Evolutionary conservation across 2,797 vertebrate genomes (phyloP), one percentile per base, ranked within the genome.

Genomic region (Chaetodon trifasciatus): DNA sequence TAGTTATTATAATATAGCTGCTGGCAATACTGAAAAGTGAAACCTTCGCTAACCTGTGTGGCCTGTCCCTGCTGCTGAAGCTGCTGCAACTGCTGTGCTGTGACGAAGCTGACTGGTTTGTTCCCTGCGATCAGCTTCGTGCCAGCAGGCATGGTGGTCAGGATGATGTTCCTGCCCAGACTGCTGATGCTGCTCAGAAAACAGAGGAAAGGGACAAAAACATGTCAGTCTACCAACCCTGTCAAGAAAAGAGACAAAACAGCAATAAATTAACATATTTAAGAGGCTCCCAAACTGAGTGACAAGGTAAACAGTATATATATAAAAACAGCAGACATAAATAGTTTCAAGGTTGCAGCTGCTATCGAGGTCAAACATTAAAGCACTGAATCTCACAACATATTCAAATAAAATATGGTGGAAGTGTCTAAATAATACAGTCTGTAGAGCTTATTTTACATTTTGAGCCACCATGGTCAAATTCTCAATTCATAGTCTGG

Each of bases 1-100:
- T 10, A 35, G 40, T 24, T 4, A 57, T 46, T 15, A 12, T 15
- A 12, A 32, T 16, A 32, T 16, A 23, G 21, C 10, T 13, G 8
- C 21, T 12, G 10, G 57, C n/a, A 21, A 17, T 23, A 42, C 21
- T 35, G 66, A 44, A 44, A 40, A 5, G 15, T 60, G 28, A 11
- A n/a, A 57, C 13, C 23, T 10, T 0, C 3, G 23, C 72, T 88
- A 81, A 99, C 98, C 97, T 99, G 98, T 0, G 98, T 98, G 78
- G 98, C 96, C 87, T 99, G 98, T 49, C 98, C 98, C 86, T 99
- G 98, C 70, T 99, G 98, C 92, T 99, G 98, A n/a, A 99, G 96
- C 94, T 99, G 98, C 88, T 99, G 98, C 17, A 99, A 93, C 85
- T 99, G 98, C 78, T 99, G 98, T 0, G 98, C 97, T 0, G 98